Conservation (phyloP, 2,888 invertebrate genomes). For the Orchesellides sinensis region DNA sequence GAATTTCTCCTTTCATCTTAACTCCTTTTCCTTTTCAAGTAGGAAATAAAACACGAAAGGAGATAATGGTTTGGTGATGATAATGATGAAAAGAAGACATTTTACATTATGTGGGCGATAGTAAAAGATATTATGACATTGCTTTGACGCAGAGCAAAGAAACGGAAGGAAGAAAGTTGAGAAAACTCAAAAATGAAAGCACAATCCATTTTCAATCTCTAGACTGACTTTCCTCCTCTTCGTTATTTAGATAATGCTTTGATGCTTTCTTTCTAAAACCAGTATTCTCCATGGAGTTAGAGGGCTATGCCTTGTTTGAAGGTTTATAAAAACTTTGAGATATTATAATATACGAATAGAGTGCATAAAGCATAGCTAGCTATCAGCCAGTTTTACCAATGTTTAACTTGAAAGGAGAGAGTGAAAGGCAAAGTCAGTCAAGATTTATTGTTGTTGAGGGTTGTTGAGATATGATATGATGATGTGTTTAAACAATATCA, state of each 20-base stretch:
- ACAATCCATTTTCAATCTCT: slow-evolving; percentile 57
- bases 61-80: slow-evolving; percentile 49
- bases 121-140: background rate
- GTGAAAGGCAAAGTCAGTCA: slow-evolving; percentile 26
- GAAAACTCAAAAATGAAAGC: slow-evolving; percentile 31
- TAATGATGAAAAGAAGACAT: slow-evolving; percentile 46
- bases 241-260: slow-evolving; percentile 24
- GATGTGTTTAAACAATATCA: slow-evolving; percentile 62
- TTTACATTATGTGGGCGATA: slow-evolving; percentile 29
- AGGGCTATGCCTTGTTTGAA: slow-evolving; percentile 29
- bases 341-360: too few relatives aligned
- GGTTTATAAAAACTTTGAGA: slow-evolving; percentile 39
- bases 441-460: slow-evolving; percentile 57
- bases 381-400: too few relatives aligned
- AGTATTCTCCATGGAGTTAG: slow-evolving; percentile 23
- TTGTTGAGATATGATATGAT: slow-evolving; percentile 58
- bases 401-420: too few relatives aligned
- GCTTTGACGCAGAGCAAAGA: background rate
- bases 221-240: slow-evolving; percentile 26
- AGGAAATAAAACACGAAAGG: slow-evolving; percentile 23
- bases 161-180: slow-evolving; percentile 3
- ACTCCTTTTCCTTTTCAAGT: slow-evolving; percentile 13
- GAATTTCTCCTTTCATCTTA: slow-evolving; percentile 4
- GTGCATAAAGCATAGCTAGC: too few relatives aligned
- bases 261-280: slow-evolving; percentile 24